A percentile compares a stretch with the other conserved stretches of the same genome.
phyloP scores from a whole-genome alignment of 2,797 vertebrate species.

The Gastrophryne carolinensis region DNA sequence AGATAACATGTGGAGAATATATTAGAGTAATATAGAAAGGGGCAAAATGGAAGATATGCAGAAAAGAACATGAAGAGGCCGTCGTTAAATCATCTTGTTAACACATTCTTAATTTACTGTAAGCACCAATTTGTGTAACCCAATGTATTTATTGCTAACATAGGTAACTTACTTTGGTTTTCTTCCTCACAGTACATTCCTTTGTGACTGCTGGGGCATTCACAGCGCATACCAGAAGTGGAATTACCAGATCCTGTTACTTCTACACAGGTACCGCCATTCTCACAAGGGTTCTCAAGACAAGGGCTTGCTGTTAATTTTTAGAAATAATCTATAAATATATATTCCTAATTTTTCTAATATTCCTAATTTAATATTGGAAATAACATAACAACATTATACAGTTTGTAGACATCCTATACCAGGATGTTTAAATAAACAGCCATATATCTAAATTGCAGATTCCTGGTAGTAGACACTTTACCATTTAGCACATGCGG shows the following conservation, averaged over 20 bases:
- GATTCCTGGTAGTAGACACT: background rate
- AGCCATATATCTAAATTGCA: background rate
- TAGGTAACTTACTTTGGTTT: conserved; percentile 52
- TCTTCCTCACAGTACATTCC: conserved; percentile 53
- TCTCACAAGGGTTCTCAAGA: conserved; percentile 60
- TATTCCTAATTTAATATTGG: too few relatives aligned
- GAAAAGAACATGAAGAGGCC: too few relatives aligned
- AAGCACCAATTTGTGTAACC: background rate
- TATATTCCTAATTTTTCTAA: too few relatives aligned
- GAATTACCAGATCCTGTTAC: background rate
- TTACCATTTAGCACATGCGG: background rate
- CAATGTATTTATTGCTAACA: background rate
- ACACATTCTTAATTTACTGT: background rate
- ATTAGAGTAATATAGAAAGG: too few relatives aligned
- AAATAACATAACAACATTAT: too few relatives aligned
- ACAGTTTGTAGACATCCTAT: too few relatives aligned
- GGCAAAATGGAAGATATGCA: too few relatives aligned
- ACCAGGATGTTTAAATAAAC: background rate
- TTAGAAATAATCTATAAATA: too few relatives aligned
- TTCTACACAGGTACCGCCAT: conserved; percentile 60
- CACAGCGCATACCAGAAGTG: conserved; percentile 31
- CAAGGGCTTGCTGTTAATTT: conserved; percentile 63
- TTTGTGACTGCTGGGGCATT: conserved; percentile 56
- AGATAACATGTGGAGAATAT: too few relatives aligned
- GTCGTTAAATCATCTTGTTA: too few relatives aligned